phyloP scores from a whole-genome alignment of 2,888 invertebrate species.

The Flexamia atlantica region DNA sequence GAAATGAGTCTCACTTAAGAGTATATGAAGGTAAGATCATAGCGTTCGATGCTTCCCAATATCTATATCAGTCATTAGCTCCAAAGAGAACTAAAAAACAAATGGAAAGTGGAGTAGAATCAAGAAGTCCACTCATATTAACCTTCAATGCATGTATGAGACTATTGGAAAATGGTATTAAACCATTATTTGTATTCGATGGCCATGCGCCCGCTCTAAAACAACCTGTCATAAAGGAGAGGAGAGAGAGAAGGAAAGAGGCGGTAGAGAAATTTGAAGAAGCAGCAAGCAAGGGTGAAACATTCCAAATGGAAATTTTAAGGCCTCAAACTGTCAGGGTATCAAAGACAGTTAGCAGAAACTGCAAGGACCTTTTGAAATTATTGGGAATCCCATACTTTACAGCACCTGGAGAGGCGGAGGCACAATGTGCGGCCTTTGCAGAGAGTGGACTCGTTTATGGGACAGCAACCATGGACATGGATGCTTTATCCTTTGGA shows the following conservation, averaged over 20 bases:
- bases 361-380: background rate
- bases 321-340: background rate
- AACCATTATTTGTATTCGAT: conserved; percentile 29
- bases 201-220: background rate
- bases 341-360: conserved; percentile 4
- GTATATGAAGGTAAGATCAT: background rate
- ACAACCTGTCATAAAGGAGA: conserved; percentile 3
- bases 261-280: background rate
- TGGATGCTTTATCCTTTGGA: conserved; percentile 16
- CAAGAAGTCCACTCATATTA: background rate
- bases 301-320: background rate
- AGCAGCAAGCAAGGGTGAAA: conserved; percentile 18
- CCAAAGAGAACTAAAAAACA: conserved; percentile 1
- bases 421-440: conserved; percentile 22
- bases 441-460: background rate
- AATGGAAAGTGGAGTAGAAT: background rate
- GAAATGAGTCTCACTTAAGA: background rate
- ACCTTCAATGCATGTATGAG: background rate
- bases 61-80: conserved; percentile 9
- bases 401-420: conserved; percentile 8
- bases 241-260: background rate
- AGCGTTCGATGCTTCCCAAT: conserved; percentile 21
- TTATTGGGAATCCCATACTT: conserved; percentile 21
- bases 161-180: conserved; percentile 22
- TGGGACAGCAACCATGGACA: conserved; percentile 20